Percentiles rank a stretch among this genome's conserved stretches.
Evolutionary conservation across 1,140 invertebrate genomes (phyloP).

Genomic region (Apis cerana): DNA sequence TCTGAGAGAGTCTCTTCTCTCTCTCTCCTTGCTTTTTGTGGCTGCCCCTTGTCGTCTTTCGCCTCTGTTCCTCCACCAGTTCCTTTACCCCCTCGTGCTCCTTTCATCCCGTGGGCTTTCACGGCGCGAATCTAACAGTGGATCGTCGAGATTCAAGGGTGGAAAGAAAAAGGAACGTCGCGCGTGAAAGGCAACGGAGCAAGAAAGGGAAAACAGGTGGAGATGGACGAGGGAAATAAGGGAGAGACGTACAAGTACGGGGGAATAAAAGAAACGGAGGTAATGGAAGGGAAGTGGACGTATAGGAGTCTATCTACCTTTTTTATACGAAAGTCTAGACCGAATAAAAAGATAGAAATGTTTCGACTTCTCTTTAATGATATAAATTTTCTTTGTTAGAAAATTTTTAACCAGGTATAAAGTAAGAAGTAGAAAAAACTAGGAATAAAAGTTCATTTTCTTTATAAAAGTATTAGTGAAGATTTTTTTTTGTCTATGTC

Average conservation of each 20-base stretch:
- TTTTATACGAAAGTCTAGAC: neutral
- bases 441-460: too few relatives aligned
- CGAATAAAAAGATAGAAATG: neutral
- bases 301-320: neutral
- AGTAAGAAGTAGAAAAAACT: neutral
- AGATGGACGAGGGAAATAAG: neutral
- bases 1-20: conserved; percentile 10
- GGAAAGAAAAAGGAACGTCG: neutral
- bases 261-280: neutral
- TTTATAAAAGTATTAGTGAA: too few relatives aligned
- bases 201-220: neutral
- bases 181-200: neutral
- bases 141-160: conserved; percentile 44
- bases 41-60: neutral
- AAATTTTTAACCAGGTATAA: neutral
- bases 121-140: conserved; percentile 12
- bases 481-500: too few relatives aligned
- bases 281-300: conserved; percentile 28
- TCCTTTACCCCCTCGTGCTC: too few relatives aligned
- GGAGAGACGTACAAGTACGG: neutral
- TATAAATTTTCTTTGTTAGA: neutral
- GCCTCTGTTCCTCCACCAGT: neutral
- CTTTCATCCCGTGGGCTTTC: conserved; percentile 4
- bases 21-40: neutral
- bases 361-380: neutral